A percentile compares a stretch with the other conserved stretches of the same genome.
phyloP scores from a whole-genome alignment of 2,797 vertebrate genomes.

The Oreonectes daqikongensis region DNA sequence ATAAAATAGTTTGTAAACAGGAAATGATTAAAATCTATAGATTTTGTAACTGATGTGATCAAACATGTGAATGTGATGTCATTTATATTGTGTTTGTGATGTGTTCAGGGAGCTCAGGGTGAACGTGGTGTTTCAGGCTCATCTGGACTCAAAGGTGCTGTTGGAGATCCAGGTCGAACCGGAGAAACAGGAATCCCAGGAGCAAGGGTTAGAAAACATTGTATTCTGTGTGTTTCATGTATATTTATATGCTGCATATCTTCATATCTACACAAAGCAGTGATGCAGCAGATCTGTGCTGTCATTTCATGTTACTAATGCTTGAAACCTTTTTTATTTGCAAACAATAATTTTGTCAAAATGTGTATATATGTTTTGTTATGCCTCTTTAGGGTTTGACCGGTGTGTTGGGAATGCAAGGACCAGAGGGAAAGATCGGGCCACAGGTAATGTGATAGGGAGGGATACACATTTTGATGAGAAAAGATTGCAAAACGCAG shows the following conservation, averaged over 20 bases:
- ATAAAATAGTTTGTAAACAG: no score
- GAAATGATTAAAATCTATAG: no score
- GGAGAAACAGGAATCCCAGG: conserved; percentile 94
- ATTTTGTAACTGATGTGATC: no score
- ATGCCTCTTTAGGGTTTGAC: conserved; percentile 84
- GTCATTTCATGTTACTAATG: no score
- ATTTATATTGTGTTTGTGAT: background rate
- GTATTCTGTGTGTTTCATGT: background rate
- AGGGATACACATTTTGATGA: no score
- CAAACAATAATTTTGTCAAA: background rate
- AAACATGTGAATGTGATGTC: no score
- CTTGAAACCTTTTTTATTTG: background rate
- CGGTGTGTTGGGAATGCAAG: conserved; percentile 88
- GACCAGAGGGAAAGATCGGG: conserved; percentile 92
- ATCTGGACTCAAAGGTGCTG: conserved; percentile 84
- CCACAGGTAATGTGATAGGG: conserved; percentile 93
- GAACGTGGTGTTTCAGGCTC: conserved; percentile 87
- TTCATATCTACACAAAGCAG: background rate
- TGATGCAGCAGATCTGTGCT: no score
- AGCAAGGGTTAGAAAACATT: conserved; percentile 84
- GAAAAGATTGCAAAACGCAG: no score
- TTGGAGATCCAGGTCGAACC: conserved; percentile 88
- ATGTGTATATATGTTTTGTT: background rate
- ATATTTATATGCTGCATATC: background rate
- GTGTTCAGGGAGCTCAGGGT: conserved; percentile 86